Conservation (phyloP, 1,140 invertebrate genomes). For the Drosophila kepulauana region DNA sequence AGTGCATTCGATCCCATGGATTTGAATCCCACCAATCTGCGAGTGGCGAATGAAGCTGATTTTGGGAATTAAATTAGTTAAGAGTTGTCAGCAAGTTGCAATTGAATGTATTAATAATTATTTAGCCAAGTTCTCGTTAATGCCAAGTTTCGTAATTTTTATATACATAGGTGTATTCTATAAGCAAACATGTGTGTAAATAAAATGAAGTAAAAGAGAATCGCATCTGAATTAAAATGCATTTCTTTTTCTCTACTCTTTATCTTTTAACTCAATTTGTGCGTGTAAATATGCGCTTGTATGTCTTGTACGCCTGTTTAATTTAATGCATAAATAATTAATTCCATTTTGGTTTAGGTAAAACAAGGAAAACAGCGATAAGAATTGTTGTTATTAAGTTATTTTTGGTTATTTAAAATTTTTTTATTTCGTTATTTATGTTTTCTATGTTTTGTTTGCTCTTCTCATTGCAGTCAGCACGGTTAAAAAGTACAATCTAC, state of each 20-base stretch:
- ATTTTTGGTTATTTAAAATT: constrained; percentile 18
- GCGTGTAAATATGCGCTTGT: constrained; percentile 9
- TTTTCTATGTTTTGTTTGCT: constrained; percentile 63
- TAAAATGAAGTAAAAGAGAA: constrained; percentile 33
- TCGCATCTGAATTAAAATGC: constrained; percentile 30
- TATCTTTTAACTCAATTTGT: neutral
- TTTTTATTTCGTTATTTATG: constrained; percentile 45
- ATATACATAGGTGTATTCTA: neutral
- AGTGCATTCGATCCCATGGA: constrained; percentile 49
- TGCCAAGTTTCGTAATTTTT: constrained; percentile 56
- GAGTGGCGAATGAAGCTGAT: constrained; percentile 61
- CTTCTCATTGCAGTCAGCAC: constrained; percentile 59
- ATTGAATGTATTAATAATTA: constrained; percentile 36
- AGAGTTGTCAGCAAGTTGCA: neutral
- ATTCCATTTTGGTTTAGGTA: constrained; percentile 29
- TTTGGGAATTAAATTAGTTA: constrained; percentile 31
- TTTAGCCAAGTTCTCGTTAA: constrained; percentile 71
- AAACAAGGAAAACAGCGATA: neutral
- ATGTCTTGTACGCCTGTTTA: constrained; percentile 18
- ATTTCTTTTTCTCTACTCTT: constrained; percentile 37
- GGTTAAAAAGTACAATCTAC: constrained; percentile 59
- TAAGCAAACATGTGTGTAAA: constrained; percentile 20
- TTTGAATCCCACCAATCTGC: constrained; percentile 55
- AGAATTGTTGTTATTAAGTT: constrained; percentile 11
- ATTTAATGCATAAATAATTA: constrained; percentile 21